phyloP scores from a whole-genome alignment of 1,140 invertebrate genomes.

The Drosophila bocki region DNA sequence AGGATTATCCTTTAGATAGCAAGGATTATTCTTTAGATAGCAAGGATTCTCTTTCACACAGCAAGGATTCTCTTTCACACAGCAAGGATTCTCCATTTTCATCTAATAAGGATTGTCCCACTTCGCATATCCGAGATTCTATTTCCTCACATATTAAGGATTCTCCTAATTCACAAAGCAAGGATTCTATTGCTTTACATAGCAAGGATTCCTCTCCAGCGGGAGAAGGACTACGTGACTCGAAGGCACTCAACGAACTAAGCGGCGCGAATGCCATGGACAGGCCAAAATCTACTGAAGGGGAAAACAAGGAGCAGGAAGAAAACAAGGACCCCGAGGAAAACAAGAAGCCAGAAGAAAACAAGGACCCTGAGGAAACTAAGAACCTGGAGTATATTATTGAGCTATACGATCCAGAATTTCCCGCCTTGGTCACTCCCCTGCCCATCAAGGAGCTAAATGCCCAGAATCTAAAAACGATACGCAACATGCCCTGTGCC shows the following conservation, averaged over 20 bases:
- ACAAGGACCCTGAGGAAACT: no score
- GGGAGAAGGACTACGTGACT: no score
- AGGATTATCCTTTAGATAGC: neutral
- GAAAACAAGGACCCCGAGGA: no score
- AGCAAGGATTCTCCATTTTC: neutral
- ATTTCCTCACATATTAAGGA: neutral
- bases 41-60: neutral
- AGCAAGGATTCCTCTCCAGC: no score
- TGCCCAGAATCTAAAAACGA: neutral
- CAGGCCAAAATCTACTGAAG: no score
- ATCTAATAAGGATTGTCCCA: neutral
- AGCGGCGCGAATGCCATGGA: no score
- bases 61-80: neutral
- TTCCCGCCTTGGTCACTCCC: neutral
- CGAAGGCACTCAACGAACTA: no score
- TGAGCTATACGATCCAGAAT: neutral
- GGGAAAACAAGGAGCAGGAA: no score
- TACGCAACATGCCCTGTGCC: neutral
- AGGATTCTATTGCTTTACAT: neutral
- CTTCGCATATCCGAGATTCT: no score
- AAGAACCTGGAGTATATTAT: neutral
- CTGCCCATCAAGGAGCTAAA: neutral
- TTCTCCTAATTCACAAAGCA: neutral
- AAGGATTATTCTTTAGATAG: neutral
- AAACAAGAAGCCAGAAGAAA: no score